Conservation (phyloP, 2,888 invertebrate genomes). For the Drosophila atripex region DNA sequence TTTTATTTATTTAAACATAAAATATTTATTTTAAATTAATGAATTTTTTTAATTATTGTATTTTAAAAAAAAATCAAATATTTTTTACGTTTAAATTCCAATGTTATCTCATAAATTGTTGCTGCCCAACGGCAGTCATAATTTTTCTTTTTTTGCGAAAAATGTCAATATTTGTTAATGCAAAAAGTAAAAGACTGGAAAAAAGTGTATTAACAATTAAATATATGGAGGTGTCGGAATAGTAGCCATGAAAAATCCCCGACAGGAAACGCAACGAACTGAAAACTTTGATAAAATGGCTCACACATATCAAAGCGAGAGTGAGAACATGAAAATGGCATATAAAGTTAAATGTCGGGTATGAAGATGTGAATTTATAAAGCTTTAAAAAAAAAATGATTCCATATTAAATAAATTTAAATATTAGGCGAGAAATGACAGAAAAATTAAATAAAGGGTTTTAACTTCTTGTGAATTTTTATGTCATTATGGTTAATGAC, state of each 20-base stretch:
- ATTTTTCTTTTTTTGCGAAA: not conserved
- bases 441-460: too few species aligned
- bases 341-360: not conserved
- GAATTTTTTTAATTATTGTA: too few species aligned
- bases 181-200: not conserved
- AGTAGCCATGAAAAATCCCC: slow-evolving; percentile 24
- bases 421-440: not conserved
- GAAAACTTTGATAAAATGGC: slow-evolving; percentile 54
- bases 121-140: not conserved
- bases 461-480: too few species aligned
- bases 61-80: too few species aligned
- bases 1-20: too few species aligned
- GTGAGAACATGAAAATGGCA: slow-evolving; percentile 26
- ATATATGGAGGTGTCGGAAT: slow-evolving; percentile 4
- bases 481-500: too few species aligned
- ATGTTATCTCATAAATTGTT: not conserved
- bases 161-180: not conserved
- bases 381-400: not conserved
- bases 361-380: not conserved
- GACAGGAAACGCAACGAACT: slow-evolving; percentile 43
- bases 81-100: not conserved
- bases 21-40: too few species aligned
- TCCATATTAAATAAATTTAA: not conserved
- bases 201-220: slow-evolving; percentile 34
- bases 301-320: slow-evolving; percentile 35